Conservation (phyloP, 2,797 vertebrate genomes). For the Diglossa cyanea region DNA sequence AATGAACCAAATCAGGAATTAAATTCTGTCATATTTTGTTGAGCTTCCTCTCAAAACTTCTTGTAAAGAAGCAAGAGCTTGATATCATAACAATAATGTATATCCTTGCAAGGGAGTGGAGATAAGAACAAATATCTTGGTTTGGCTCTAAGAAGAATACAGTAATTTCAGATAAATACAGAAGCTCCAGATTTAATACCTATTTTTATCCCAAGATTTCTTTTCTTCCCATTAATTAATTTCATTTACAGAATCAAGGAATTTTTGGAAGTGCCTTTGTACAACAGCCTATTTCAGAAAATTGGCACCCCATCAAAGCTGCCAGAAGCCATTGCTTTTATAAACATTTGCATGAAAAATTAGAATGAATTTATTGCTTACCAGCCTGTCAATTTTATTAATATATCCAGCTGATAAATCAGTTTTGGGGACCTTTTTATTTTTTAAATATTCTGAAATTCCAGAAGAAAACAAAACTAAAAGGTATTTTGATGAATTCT, state of each 20-base stretch:
- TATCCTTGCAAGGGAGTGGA: slow-evolving; percentile 2
- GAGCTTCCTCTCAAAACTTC: slow-evolving; percentile 14
- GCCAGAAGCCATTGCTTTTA: not conserved
- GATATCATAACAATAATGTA: not conserved
- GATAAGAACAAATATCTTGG: not conserved
- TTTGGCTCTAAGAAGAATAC: not conserved
- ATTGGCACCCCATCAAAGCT: not conserved
- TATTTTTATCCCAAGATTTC: slow-evolving; percentile 43
- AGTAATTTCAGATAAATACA: slow-evolving; percentile 50
- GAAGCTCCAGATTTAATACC: not conserved
- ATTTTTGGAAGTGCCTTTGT: not conserved
- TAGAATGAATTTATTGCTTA: not conserved
- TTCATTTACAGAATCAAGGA: not conserved
- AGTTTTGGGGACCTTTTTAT: not conserved
- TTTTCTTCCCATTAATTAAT: slow-evolving; percentile 53
- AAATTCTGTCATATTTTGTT: not conserved
- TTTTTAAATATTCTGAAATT: not conserved
- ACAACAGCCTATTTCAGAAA: not conserved
- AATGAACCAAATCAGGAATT: not conserved
- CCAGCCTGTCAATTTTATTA: not conserved
- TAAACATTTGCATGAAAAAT: not conserved
- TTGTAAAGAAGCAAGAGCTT: not conserved
- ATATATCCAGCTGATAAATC: not conserved
- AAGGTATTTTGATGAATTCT: not conserved
- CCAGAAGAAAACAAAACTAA: not conserved